These are phyloP conservation scores for Mohoua ochrocephala DNA, from an alignment of 2,113 vertebrate genomes.

Conservation along the genomic window DNA sequence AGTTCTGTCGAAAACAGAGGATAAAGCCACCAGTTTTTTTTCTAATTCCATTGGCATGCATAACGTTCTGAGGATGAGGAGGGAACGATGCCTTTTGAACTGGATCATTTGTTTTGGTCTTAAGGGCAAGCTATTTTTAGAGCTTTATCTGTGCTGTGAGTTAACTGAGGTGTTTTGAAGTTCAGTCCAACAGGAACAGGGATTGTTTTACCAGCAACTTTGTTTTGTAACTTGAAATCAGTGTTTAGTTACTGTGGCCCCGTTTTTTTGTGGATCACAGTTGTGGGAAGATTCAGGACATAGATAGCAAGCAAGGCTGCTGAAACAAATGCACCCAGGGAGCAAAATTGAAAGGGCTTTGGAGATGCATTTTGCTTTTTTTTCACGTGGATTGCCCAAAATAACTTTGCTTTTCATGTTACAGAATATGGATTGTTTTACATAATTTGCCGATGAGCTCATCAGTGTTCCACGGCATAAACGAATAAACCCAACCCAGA, in stretches of 20 bases:
- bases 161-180: conserved; percentile 8
- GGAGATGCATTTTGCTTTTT: not conserved
- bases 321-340: not conserved
- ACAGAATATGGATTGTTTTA: not conserved
- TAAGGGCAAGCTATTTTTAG: conserved; percentile 27
- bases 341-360: not conserved
- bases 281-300: not conserved
- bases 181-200: not conserved
- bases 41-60: not conserved
- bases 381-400: not conserved
- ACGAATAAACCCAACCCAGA: not conserved
- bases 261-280: not conserved
- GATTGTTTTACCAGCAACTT: not conserved
- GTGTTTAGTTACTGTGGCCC: not conserved
- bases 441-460: not conserved
- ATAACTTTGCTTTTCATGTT: not conserved
- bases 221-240: not conserved
- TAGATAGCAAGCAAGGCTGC: not conserved
- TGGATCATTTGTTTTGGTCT: conserved; percentile 13
- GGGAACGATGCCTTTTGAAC: not conserved
- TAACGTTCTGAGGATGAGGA: not conserved
- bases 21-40: not conserved
- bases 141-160: not conserved
- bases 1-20: not conserved
- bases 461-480: not conserved